Evolutionary conservation across 2,888 invertebrate species (phyloP), one percentile per base, ranked within the genome.

Genomic region (Capitulum mitella): DNA sequence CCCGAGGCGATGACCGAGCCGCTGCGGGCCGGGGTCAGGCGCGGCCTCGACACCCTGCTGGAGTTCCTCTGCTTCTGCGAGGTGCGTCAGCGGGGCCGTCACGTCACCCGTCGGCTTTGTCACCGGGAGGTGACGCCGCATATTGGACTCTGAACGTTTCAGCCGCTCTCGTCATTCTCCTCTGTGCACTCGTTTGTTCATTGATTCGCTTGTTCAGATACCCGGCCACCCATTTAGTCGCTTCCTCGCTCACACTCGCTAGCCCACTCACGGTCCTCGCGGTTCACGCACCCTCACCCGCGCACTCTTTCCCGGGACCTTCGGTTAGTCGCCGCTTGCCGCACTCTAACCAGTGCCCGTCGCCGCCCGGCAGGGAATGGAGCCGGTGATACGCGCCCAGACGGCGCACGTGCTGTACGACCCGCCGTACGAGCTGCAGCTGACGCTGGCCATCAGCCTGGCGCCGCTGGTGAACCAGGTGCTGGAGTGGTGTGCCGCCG

Each of bases 371-470:
- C 80, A 90, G 87, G 89, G 89, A 77, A 91, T 91, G 90, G 90
- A 91, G 84, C 85, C 87, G n/a, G 89, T 90, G 54, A 87, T 87
- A 12, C 84, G 94, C 8, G 92, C 96, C 89, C 92, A 94, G 0
- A 95, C 95, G 0, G 96, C 97, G 84, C 99, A 99, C 85, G 94
- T 98, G 91, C 98, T 98, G 85, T 98, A 95, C 87, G 99, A 99
- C 86, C 96, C 97, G 0, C 99, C 99, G 85, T 99, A 99, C 99
- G 99, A 99, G 87, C 94, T 96, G 0, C 98, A 97, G 0, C 98
- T 99, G 86, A 98, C 97, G 85, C 89, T 99, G 78, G 97, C 98
- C 87, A 92, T 98, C 78, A 96, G 96, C 86, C 86, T 98, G 70
- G 93, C 96, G n/a, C 93, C 93, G 83, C 93, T 95, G 82, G 92